Evolutionary conservation across 2,888 invertebrate species (phyloP).

Genomic region (Ashinkailepas kermadecensis): DNA sequence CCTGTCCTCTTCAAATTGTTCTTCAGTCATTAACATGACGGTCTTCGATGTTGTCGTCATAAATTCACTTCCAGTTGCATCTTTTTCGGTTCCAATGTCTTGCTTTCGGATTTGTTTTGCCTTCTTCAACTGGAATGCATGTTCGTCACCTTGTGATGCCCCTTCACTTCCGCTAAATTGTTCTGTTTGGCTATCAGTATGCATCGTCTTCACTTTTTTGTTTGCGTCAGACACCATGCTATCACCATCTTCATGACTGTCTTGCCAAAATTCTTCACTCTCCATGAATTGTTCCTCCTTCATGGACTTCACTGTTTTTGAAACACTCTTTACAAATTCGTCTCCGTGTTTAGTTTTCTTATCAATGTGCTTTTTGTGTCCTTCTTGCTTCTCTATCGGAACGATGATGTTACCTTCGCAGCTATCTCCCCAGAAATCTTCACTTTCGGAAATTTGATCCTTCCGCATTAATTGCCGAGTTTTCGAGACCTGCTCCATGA

Average conservation of each 20-base stretch:
- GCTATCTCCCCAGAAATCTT: not conserved
- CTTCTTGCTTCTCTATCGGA: too few species aligned
- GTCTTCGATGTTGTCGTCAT: too few species aligned
- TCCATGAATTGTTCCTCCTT: not conserved
- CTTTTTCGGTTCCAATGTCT: too few species aligned
- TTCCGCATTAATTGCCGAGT: not conserved
- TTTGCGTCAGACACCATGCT: too few species aligned
- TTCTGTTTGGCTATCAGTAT: not conserved
- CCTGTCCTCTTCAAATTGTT: too few species aligned
- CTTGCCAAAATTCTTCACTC: not conserved
- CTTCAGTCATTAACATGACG: too few species aligned
- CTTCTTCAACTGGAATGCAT: not conserved
- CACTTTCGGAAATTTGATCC: not conserved
- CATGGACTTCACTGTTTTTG: not conserved
- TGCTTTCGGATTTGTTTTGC: too few species aligned
- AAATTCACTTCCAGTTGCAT: too few species aligned
- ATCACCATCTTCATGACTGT: too few species aligned
- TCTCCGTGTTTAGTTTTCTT: not conserved
- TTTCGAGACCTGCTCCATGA: not conserved
- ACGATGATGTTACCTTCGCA: not conserved
- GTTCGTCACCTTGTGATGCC: not conserved
- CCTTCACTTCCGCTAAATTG: not conserved
- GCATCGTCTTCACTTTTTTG: too few species aligned
- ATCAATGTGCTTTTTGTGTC: too few species aligned
- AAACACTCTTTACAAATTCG: not conserved